Evolutionary conservation across 2,888 invertebrate species (phyloP), one percentile per base, ranked within the genome.

Genomic region (Thysanoteuthis rhombus): DNA sequence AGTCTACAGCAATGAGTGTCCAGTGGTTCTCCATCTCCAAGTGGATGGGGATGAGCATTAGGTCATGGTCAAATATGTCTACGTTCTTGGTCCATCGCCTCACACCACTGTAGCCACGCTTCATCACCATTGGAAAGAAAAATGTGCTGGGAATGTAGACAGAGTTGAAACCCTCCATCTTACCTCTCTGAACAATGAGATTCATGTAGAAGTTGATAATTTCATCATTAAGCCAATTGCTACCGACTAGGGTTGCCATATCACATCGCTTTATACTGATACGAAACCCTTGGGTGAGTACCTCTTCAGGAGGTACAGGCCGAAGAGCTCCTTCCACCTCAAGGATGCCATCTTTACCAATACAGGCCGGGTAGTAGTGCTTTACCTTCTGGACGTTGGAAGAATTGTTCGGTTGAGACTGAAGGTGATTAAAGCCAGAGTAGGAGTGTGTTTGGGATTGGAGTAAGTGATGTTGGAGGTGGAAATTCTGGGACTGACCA

Each of bases 121-220:
- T 90, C 90, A 90, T 90, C 4, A 90, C 90, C 90, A 90, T 90
- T 28, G 90, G 90, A 90, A 90, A 90, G 39, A 90, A 90, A 42
- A 90, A 90, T 40, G 90, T 90, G 90, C 90, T 90, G 39, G 90
- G 90, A 90, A 90, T 90, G 90, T 90, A 90, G 90, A 90, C 90
- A 40, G 90, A 90, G 40, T 25, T 39, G 40, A 40, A 90, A 28
- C 90, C 40, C 39, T 90, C 90, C 32, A 22, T 90, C 40, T 90
- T 90, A 39, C 90, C 40, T 90, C 90, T 39, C 25, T 90, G 90
- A 90, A 90, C 90, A 90, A 90, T 90, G 40, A 90, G 39, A 39
- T 90, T 90, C 90, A 90, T 90, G 40, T 90, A 90, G 40, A 90
- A 90, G 25, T 90, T 90, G 90, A 90, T 90, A 40, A 90, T 90